Percentiles rank a stretch among this genome's conserved stretches.
Evolutionary conservation across 2,113 vertebrate genomes (phyloP).

Genomic region (Zapus hudsonius): DNA sequence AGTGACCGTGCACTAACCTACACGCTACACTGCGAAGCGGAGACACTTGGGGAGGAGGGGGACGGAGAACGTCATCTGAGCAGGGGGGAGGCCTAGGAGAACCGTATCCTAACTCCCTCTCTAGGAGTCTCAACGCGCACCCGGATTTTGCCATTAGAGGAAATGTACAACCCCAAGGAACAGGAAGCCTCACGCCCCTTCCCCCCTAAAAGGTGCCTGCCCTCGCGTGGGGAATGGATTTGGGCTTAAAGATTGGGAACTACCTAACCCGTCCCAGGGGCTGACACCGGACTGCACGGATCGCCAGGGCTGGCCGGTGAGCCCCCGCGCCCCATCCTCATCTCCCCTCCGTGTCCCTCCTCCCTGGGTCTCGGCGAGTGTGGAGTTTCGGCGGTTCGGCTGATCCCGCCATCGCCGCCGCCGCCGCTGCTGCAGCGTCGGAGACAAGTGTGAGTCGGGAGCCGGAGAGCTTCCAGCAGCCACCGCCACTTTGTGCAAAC

Average conservation of each 20-base stretch:
- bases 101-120: background rate
- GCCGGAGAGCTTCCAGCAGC: conserved; percentile 75
- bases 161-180: conserved; percentile 65
- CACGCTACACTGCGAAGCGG: conserved; percentile 48
- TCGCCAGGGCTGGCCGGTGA: conserved; percentile 74
- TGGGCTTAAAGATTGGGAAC: conserved; percentile 18
- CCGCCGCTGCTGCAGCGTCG: conserved; percentile 69
- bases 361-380: conserved; percentile 64
- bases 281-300: conserved; percentile 75
- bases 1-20: conserved; percentile 58
- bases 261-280: background rate
- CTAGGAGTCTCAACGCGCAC: background rate
- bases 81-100: background rate
- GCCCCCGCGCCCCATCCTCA: conserved; percentile 65
- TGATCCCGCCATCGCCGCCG: conserved; percentile 36
- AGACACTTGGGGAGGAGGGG: conserved; percentile 10
- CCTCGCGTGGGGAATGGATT: conserved; percentile 2
- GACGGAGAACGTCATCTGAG: background rate
- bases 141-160: conserved; percentile 11
- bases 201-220: background rate
- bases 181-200: conserved; percentile 51
- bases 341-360: background rate
- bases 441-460: conserved; percentile 78
- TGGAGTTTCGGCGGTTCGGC: conserved; percentile 78
- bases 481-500: conserved; percentile 85